phyloP scores from a whole-genome alignment of 1,140 invertebrate species.

The Nasonia giraulti region DNA sequence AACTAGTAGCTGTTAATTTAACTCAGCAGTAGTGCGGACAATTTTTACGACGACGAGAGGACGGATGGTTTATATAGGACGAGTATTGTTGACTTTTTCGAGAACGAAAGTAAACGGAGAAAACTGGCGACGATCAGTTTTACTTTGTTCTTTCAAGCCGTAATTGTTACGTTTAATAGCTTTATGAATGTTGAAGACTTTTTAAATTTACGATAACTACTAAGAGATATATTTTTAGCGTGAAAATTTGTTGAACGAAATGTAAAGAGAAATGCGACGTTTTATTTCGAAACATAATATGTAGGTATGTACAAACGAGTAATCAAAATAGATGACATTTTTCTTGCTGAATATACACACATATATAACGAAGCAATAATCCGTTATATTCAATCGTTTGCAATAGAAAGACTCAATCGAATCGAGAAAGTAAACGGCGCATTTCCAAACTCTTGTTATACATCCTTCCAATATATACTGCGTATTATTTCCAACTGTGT shows the following conservation, averaged over 20 bases:
- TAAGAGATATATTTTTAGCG: constrained; percentile 36
- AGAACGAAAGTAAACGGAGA: neutral
- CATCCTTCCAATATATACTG: constrained; percentile 22
- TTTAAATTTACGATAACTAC: constrained; percentile 37
- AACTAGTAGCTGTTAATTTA: constrained; percentile 8
- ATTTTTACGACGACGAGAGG: neutral
- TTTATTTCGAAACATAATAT: neutral
- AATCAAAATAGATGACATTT: neutral
- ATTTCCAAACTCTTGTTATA: constrained; percentile 40
- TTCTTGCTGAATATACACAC: neutral
- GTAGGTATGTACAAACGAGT: neutral
- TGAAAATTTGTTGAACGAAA: constrained; percentile 28
- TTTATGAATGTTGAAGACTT: constrained; percentile 54
- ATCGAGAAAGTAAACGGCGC: neutral
- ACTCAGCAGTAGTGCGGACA: neutral
- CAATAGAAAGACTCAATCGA: neutral
- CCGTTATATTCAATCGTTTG: neutral
- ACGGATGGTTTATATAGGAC: neutral
- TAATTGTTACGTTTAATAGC: constrained; percentile 52
- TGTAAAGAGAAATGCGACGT: constrained; percentile 27
- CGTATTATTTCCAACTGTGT: constrained; percentile 50
- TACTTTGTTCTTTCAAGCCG: neutral
- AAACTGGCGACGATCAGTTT: constrained; percentile 16
- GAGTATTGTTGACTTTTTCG: constrained; percentile 37
- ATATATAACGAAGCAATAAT: neutral